Conservation (phyloP, 2,888 invertebrate species). For the Oscheius sp. region DNA sequence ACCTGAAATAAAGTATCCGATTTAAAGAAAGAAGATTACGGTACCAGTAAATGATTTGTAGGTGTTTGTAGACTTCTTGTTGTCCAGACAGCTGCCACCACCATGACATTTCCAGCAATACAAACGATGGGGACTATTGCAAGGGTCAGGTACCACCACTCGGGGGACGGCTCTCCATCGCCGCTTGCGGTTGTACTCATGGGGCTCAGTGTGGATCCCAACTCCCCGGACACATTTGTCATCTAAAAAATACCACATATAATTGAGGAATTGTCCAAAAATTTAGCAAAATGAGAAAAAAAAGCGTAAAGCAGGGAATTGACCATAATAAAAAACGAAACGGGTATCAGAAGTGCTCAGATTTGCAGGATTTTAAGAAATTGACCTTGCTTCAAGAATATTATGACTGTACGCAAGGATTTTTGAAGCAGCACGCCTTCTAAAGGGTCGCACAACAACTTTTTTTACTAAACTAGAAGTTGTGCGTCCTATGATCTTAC, state of each 20-base stretch:
- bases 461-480: neutral
- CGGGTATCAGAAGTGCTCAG: neutral
- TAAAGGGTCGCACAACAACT: too few relatives aligned
- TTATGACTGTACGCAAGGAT: too few relatives aligned
- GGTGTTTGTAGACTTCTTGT: slow-evolving; percentile 70
- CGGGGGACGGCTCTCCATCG: slow-evolving; percentile 46
- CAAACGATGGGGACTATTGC: slow-evolving; percentile 56
- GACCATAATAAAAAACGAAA: neutral
- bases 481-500: neutral
- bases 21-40: neutral
- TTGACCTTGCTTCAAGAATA: neutral
- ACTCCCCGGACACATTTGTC: slow-evolving; percentile 36
- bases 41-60: slow-evolving; percentile 64
- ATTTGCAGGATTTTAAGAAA: neutral
- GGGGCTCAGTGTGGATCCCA: slow-evolving; percentile 41
- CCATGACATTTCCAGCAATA: slow-evolving; percentile 66
- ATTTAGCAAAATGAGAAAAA: neutral
- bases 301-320: neutral
- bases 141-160: slow-evolving; percentile 52
- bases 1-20: slow-evolving; percentile 52
- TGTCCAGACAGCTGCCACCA: slow-evolving; percentile 70
- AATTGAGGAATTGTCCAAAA: neutral
- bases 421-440: neutral
- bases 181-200: too few relatives aligned
- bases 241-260: slow-evolving; percentile 15